A percentile compares a stretch with the other conserved stretches of the same genome.
Evolutionary conservation across 1,140 invertebrate genomes (phyloP).

Genomic region (Tetragonula clypearis): DNA sequence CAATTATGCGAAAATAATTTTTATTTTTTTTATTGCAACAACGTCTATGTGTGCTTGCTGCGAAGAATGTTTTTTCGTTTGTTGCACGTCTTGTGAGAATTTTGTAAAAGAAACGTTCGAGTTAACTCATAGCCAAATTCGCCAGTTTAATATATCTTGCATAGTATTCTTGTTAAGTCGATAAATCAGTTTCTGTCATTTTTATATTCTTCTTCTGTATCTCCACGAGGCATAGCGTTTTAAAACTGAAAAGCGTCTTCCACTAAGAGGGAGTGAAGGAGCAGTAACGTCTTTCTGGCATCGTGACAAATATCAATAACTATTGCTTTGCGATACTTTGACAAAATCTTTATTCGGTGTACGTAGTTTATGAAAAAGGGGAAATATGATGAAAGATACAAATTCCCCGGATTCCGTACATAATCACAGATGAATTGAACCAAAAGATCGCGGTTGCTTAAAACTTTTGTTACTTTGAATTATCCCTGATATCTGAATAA

Average conservation of each 20-base stretch:
- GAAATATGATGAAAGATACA: background rate
- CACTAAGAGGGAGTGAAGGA: slow-evolving; percentile 15
- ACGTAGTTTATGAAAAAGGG: background rate
- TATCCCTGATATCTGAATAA: slow-evolving; percentile 6
- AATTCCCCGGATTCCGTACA: background rate
- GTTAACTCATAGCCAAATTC: slow-evolving; percentile 21
- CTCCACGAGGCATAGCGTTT: slow-evolving; percentile 3
- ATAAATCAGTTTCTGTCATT: slow-evolving; percentile 51
- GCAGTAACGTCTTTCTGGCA: slow-evolving; percentile 44
- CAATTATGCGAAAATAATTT: background rate
- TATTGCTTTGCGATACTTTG: background rate
- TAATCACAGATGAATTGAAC: background rate
- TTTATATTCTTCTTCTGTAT: slow-evolving; percentile 33
- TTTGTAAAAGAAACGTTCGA: background rate
- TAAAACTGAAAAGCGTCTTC: slow-evolving; percentile 20
- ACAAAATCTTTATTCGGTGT: background rate
- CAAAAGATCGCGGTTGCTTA: background rate
- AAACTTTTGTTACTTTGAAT: slow-evolving; percentile 26
- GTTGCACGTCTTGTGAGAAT: background rate
- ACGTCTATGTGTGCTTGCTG: background rate
- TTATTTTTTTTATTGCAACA: background rate
- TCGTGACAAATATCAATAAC: slow-evolving; percentile 56
- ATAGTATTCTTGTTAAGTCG: slow-evolving; percentile 19
- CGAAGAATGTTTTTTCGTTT: background rate
- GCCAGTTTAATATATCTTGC: slow-evolving; percentile 48